Conservation (phyloP, 2,888 invertebrate genomes). For the Campopleginae sp. region DNA sequence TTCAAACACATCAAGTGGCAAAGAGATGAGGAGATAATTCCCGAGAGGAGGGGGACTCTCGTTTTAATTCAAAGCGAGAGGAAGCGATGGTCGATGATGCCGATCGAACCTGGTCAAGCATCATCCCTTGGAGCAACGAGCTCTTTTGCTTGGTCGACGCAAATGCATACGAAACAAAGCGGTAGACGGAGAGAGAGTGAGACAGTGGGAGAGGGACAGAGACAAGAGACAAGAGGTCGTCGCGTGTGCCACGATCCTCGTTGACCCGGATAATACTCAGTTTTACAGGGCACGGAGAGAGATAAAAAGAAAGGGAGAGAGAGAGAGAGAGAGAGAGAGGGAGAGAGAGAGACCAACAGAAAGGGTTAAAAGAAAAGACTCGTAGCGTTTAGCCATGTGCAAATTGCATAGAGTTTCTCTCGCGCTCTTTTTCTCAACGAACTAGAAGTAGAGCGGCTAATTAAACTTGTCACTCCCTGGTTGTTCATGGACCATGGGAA, state of each 20-base stretch:
- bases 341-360: constrained; percentile 18
- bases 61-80: constrained; percentile 11
- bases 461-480: constrained; percentile 72
- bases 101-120: constrained; percentile 60
- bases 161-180: constrained; percentile 28
- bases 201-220: background rate
- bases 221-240: constrained; percentile 32
- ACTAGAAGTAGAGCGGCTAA: constrained; percentile 74
- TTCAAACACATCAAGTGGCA: background rate
- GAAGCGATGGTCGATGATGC: constrained; percentile 21
- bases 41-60: background rate
- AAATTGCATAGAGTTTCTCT: constrained; percentile 51
- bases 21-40: constrained; percentile 27
- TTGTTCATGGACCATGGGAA: constrained; percentile 62
- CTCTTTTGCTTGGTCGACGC: constrained; percentile 53
- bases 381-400: constrained; percentile 38
- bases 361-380: constrained; percentile 31
- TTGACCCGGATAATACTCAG: constrained; percentile 66
- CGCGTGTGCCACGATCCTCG: constrained; percentile 56
- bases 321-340: constrained; percentile 25
- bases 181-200: background rate
- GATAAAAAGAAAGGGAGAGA: constrained; percentile 14
- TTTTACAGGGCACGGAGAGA: constrained; percentile 48
- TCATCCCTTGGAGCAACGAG: constrained; percentile 65
- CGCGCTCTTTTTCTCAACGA: constrained; percentile 65